A percentile compares a stretch with the other conserved stretches of the same genome.
Conservation (phyloP, 35 echinoderm and acorn worm species). For the Anneissia japonica region DNA sequence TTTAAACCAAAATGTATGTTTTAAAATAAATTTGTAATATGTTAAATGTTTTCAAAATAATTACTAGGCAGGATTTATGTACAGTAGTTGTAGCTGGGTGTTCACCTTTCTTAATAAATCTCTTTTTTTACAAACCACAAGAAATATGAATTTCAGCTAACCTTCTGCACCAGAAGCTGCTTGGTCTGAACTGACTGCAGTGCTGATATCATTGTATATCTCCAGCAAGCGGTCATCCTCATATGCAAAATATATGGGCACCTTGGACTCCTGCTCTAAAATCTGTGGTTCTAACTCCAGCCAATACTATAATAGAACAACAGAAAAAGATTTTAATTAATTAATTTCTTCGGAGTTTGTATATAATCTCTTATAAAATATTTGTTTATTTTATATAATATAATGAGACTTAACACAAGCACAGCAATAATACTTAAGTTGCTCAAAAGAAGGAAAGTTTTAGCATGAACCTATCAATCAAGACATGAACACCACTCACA, state of each 20-base stretch:
- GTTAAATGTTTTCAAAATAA: too few species aligned
- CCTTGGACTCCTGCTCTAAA: constrained; percentile 58
- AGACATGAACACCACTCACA: neutral
- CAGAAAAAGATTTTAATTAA: neutral
- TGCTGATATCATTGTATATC: constrained; percentile 67
- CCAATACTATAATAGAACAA: constrained; percentile 61
- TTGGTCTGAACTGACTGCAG: constrained; percentile 73
- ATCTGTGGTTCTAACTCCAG: constrained; percentile 81
- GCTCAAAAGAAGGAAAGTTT: neutral
- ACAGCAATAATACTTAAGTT: neutral
- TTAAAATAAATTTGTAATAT: too few species aligned
- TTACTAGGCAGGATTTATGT: too few species aligned
- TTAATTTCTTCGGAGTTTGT: neutral
- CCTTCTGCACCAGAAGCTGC: constrained; percentile 88
- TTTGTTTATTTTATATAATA: neutral
- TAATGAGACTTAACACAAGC: neutral
- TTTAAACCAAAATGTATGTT: too few species aligned
- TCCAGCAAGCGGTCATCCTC: constrained; percentile 82
- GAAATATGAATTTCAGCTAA: too few species aligned
- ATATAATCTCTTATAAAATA: neutral
- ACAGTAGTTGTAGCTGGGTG: too few species aligned
- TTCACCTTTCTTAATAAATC: too few species aligned
- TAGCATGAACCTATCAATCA: neutral
- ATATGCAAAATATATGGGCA: constrained; percentile 82
- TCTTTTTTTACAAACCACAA: too few species aligned